Conservation (phyloP, 2,888 invertebrate genomes). For the Dicycla oo region DNA sequence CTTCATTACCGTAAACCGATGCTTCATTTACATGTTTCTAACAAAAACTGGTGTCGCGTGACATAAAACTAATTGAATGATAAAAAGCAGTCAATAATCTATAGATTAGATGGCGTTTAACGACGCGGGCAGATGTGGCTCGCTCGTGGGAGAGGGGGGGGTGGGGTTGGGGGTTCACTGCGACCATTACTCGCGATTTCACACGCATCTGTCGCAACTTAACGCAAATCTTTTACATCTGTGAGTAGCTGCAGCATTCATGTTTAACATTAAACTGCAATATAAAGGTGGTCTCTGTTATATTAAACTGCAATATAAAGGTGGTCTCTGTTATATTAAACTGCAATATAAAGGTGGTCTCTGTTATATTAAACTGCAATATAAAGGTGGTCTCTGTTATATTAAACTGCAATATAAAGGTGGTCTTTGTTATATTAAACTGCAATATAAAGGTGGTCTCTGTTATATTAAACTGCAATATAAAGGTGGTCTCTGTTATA, state of each 20-base stretch:
- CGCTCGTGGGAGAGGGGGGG: slow-evolving; percentile 28
- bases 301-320: neutral
- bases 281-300: neutral
- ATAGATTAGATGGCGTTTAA: slow-evolving; percentile 57
- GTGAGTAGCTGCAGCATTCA: slow-evolving; percentile 1
- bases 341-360: too few relatives aligned
- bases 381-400: too few relatives aligned
- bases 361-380: too few relatives aligned
- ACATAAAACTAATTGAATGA: slow-evolving; percentile 59
- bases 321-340: too few relatives aligned
- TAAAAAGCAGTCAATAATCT: slow-evolving; percentile 52
- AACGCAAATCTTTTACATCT: slow-evolving; percentile 48
- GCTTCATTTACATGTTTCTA: slow-evolving; percentile 38
- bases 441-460: too few relatives aligned
- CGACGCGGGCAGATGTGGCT: slow-evolving; percentile 52
- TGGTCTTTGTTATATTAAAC: too few relatives aligned
- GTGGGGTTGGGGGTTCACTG: neutral
- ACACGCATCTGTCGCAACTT: slow-evolving; percentile 73
- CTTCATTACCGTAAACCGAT: slow-evolving; percentile 18
- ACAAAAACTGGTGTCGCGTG: slow-evolving; percentile 45
- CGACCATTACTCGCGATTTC: slow-evolving; percentile 70
- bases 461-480: too few relatives aligned
- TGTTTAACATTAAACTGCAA: neutral
- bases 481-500: too few relatives aligned
- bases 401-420: too few relatives aligned